phyloP scores from a whole-genome alignment of 2,888 invertebrate species.

The Neria commutata region DNA sequence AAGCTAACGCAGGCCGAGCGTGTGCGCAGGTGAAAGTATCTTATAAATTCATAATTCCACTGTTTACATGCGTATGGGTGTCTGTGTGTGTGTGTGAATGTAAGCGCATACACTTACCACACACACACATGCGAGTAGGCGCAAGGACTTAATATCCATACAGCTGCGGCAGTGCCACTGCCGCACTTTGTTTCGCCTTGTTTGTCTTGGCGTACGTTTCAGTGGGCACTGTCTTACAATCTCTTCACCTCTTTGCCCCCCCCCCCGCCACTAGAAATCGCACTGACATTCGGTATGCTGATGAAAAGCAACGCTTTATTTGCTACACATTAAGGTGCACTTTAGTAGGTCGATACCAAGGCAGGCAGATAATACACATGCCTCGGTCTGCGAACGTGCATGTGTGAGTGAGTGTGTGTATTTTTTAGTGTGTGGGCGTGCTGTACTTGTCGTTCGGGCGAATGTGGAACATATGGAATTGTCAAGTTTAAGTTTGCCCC shows the following conservation, averaged over 20 bases:
- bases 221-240: background rate
- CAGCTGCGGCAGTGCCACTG: background rate
- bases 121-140: background rate
- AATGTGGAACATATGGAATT: background rate
- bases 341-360: slow-evolving; percentile 17
- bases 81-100: slow-evolving; percentile 4
- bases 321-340: slow-evolving; percentile 29
- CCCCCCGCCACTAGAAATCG: background rate
- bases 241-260: background rate
- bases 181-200: background rate
- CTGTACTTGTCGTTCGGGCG: background rate
- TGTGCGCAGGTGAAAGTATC: slow-evolving; percentile 35
- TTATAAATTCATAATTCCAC: slow-evolving; percentile 51
- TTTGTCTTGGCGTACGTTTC: slow-evolving; percentile 36
- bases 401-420: background rate
- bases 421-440: background rate
- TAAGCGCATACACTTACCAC: slow-evolving; percentile 4
- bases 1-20: background rate
- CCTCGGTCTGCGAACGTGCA: background rate
- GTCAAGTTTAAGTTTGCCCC: background rate
- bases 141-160: background rate
- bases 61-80: slow-evolving; percentile 39
- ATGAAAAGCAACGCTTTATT: slow-evolving; percentile 50
- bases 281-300: slow-evolving; percentile 44
- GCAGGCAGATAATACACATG: slow-evolving; percentile 1